phyloP scores from a whole-genome alignment of 2,888 invertebrate genomes.

The Agelastica alni region DNA sequence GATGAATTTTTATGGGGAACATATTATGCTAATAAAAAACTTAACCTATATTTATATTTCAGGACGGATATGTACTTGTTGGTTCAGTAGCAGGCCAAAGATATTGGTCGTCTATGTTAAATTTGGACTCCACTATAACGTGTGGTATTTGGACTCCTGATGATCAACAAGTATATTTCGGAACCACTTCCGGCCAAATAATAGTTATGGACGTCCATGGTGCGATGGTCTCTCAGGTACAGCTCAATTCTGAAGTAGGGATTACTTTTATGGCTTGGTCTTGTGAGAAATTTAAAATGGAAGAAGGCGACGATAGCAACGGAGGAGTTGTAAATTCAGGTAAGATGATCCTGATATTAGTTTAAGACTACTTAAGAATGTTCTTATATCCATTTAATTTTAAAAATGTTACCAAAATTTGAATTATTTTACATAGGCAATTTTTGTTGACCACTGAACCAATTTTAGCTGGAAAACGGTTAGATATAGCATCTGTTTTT shows the following conservation, averaged over 20 bases:
- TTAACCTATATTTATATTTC: no score
- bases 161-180: constrained; percentile 96
- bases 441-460: no score
- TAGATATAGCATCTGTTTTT: no score
- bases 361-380: no score
- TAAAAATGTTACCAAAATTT: no score
- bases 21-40: no score
- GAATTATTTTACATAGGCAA: no score
- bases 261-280: constrained; percentile 96
- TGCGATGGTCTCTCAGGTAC: constrained; percentile 93
- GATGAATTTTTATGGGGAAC: no score
- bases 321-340: constrained; percentile 62
- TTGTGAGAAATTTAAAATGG: constrained; percentile 97
- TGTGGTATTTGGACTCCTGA: constrained; percentile 99
- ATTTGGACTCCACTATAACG: constrained; percentile 90
- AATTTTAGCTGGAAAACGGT: no score
- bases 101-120: constrained; percentile 98
- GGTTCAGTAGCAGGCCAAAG: constrained; percentile 97
- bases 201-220: constrained; percentile 97
- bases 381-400: no score
- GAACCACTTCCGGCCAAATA: constrained; percentile 91
- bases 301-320: constrained; percentile 82
- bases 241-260: constrained; percentile 81
- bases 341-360: no score
- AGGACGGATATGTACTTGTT: constrained; percentile 97